Percentiles rank a stretch among this genome's conserved stretches.
Evolutionary conservation across 2,797 vertebrate species (phyloP).

Genomic region (Sphaeramia orbicularis): DNA sequence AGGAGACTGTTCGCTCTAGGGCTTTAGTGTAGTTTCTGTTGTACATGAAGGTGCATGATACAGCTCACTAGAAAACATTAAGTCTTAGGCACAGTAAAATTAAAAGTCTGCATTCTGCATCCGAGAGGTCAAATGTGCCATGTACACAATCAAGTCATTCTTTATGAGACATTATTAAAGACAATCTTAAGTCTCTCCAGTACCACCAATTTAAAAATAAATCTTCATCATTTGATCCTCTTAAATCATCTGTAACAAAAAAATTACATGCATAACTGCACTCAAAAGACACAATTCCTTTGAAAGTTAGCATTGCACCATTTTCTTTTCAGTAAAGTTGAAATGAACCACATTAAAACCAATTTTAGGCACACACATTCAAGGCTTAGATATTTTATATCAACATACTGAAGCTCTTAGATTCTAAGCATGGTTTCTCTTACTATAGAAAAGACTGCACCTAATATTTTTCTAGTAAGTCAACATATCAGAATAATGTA

Average conservation of each 20-base stretch:
- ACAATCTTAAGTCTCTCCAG: conserved; percentile 2
- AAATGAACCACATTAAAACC: neutral
- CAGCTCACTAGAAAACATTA: conserved; percentile 57
- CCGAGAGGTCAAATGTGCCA: neutral
- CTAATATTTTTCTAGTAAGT: no score
- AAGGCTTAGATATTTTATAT: no score
- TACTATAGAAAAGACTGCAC: no score
- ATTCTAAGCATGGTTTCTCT: no score
- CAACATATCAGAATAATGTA: no score
- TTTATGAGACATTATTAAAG: conserved; percentile 23
- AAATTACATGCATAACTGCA: conserved; percentile 21
- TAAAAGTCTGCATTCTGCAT: conserved; percentile 27
- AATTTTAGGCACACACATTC: neutral
- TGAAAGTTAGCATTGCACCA: conserved; percentile 17
- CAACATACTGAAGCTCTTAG: no score
- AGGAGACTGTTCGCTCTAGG: conserved; percentile 42
- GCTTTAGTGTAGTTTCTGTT: conserved; percentile 62
- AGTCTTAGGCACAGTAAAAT: conserved; percentile 32
- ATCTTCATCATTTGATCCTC: conserved; percentile 29
- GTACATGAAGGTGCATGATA: conserved; percentile 56
- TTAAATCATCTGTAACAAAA: conserved; percentile 50
- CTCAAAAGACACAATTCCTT: conserved; percentile 13
- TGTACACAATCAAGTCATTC: conserved; percentile 7
- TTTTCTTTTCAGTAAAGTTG: neutral
- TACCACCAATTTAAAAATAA: conserved; percentile 19